phyloP scores from a whole-genome alignment of 2,113 vertebrate species.

The Hemibagrus wyckioides region DNA sequence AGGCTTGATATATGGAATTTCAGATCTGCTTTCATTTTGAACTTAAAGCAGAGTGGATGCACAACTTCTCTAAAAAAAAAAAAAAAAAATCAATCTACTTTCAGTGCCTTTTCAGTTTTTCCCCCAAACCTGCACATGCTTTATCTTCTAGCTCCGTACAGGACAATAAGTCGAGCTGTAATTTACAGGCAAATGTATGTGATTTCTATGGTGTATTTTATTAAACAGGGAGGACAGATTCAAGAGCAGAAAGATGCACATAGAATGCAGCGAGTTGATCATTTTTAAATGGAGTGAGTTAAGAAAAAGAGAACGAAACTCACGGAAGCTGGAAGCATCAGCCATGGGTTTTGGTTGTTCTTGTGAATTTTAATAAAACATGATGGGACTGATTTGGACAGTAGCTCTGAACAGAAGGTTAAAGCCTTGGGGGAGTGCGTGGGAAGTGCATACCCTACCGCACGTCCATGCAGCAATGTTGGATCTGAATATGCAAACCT shows the following conservation, averaged over 20 bases:
- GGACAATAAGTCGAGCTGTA: constrained; percentile 8
- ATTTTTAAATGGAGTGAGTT: not conserved
- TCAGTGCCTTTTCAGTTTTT: constrained; percentile 8
- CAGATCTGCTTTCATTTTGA: constrained; percentile 18
- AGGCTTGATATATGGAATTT: constrained; percentile 38
- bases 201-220: not conserved
- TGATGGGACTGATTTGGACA: constrained; percentile 27
- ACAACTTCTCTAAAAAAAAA: constrained; percentile 12
- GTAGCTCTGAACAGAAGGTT: constrained; percentile 47
- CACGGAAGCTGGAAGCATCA: not conserved
- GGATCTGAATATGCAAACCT: constrained; percentile 44
- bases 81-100: not conserved
- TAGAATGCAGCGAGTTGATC: not conserved
- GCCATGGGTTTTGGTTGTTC: constrained; percentile 10
- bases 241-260: not conserved
- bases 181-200: constrained; percentile 7
- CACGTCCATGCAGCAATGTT: constrained; percentile 27
- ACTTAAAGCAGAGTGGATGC: constrained; percentile 20
- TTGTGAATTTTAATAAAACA: constrained; percentile 25
- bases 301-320: too few species aligned
- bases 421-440: constrained; percentile 40
- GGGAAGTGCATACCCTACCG: constrained; percentile 29
- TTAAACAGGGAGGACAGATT: not conserved
- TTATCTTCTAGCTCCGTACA: constrained; percentile 23
- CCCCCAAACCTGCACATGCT: not conserved